Base-by-base conservation (phyloP, 2,797 vertebrate genomes). In the Philypnodon macrostomus region DNA sequence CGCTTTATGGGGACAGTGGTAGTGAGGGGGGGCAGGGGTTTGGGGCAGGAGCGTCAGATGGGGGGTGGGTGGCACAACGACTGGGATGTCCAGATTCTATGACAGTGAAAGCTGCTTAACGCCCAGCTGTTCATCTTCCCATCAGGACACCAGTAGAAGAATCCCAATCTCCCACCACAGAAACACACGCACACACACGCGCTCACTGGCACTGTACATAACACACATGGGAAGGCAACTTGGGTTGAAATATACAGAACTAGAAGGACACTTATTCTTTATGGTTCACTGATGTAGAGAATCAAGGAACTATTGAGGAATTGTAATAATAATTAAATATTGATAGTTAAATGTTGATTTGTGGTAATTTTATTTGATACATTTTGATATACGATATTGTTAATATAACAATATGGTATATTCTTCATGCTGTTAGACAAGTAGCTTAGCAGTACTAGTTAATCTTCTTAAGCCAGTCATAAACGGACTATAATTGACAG, bases 91-190 rank as follows among this genome's bases (percentile, higher is more conserved):
- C 77, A 64, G 75, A 75, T 67, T 79, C 80, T 59, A 68, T 77
- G 58, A 78, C 49, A 32, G 67, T 66, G 50, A 88, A 90, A 90
- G 89, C 89, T 87, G 86, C 88, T 90, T 89, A 89, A 59, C 67
- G 73, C 63, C 85, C 90, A 90, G 90, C 86, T 90, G 88, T 89
- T 88, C 82, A 71, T 77, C 81, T 79, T 83, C 79, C 75, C 75
- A 85, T 75, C 71, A 63, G 62, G 70, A 81, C 63, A 71, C 76
- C 73, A 73, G 56, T 10, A 35, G 71, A 73, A 64, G 55, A 75
- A 59, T 65, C 66, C 71, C 75, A 61, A 48, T 52, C 48, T 4
- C 52, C 56, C 29, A 40, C 40, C 27, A 47, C 19, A 14, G 30
- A 24, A 45, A 42, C 44, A 48, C 21, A 24, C 26, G 6, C 17